phyloP scores from a whole-genome alignment of 2,113 vertebrate species.

The Malurus elegans region DNA sequence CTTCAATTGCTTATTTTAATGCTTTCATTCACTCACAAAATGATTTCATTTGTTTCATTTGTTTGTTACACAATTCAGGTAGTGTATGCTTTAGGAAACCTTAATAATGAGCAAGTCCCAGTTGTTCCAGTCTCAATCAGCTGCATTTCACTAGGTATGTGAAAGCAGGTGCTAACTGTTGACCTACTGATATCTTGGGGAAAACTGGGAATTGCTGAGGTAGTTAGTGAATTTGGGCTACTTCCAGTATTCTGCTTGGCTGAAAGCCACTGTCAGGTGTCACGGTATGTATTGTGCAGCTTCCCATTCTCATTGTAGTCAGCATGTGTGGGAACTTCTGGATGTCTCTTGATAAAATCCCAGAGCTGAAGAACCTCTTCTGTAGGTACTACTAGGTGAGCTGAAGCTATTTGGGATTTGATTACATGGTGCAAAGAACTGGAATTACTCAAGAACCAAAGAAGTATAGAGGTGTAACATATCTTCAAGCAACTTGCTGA shows the following conservation, averaged over 20 bases:
- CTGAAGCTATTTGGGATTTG: background rate
- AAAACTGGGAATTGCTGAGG: background rate
- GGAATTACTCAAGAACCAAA: background rate
- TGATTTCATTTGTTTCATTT: background rate
- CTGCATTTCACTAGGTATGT: background rate
- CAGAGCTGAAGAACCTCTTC: conserved; percentile 19
- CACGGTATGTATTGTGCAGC: background rate
- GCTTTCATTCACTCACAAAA: background rate
- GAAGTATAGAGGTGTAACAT: accelerated
- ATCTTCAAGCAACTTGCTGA: background rate
- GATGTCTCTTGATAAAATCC: background rate
- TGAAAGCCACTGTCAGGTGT: background rate
- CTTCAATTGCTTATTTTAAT: background rate
- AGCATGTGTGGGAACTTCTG: background rate
- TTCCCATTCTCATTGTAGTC: background rate
- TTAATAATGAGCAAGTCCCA: background rate
- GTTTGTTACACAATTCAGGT: background rate
- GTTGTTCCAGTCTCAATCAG: background rate
- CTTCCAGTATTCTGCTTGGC: background rate
- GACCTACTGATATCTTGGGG: background rate
- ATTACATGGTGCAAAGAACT: background rate
- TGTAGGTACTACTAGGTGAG: background rate
- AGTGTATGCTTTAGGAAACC: background rate
- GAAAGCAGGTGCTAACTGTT: background rate
- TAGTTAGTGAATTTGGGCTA: background rate